phyloP scores from a whole-genome alignment of 1,140 invertebrate species.

The Ptiloglossa arizonensis region DNA sequence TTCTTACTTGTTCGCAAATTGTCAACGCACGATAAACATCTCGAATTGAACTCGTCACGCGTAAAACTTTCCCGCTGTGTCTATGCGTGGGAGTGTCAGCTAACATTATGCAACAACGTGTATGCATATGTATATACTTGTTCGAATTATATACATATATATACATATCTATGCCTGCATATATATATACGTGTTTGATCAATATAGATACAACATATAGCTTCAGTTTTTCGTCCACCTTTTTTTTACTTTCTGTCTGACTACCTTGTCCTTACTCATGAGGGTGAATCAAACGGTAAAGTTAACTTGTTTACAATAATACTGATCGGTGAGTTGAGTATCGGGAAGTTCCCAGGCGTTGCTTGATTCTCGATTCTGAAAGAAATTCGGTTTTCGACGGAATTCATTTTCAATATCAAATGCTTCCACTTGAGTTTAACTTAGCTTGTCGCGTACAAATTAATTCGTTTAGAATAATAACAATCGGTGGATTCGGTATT shows the following conservation, averaged over 20 bases:
- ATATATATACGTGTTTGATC: conserved; percentile 29
- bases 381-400: no score
- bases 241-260: neutral
- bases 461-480: no score
- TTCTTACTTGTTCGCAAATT: conserved; percentile 2
- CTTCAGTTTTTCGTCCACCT: neutral
- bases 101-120: conserved; percentile 68
- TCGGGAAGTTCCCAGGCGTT: no score
- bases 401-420: no score
- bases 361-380: no score
- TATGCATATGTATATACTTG: conserved; percentile 51
- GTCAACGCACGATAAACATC: conserved; percentile 41
- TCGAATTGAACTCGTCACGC: conserved; percentile 11
- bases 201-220: conserved; percentile 11
- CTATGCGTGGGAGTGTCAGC: conserved; percentile 19
- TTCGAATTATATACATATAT: conserved; percentile 46
- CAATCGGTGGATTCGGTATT: no score
- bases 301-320: neutral
- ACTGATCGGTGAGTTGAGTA: no score
- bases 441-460: no score
- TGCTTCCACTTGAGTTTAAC: no score
- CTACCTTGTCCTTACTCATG: neutral
- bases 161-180: conserved; percentile 42
- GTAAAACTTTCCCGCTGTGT: conserved; percentile 5
- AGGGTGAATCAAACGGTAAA: neutral